Percentiles rank a stretch among this genome's conserved stretches.
Conservation (phyloP, 2,113 vertebrate genomes). For the Macrotis lagotis region DNA sequence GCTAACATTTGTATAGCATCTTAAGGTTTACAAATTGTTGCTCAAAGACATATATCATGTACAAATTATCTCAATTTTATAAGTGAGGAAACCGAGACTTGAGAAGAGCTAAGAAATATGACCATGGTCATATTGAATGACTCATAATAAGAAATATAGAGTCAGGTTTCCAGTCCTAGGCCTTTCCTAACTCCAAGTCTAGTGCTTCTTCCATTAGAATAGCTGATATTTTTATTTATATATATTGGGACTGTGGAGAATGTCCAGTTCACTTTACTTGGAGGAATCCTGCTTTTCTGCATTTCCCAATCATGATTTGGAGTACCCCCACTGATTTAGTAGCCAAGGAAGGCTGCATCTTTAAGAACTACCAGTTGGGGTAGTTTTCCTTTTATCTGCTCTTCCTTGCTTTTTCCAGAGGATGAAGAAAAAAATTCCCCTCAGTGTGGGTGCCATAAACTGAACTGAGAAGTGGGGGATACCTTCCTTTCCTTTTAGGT, state of each 20-base stretch:
- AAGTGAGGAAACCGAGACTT: too few relatives aligned
- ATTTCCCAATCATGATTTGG: not conserved
- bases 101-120: too few relatives aligned
- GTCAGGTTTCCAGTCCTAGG: not conserved
- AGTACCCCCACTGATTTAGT: not conserved
- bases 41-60: too few relatives aligned
- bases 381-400: not conserved
- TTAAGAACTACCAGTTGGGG: not conserved
- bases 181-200: not conserved
- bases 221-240: not conserved
- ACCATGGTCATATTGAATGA: not conserved
- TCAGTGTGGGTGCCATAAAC: too few relatives aligned
- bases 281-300: not conserved
- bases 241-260: too few relatives aligned
- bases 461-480: not conserved
- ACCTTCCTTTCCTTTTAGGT: not conserved
- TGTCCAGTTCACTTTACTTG: too few relatives aligned
- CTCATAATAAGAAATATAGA: not conserved
- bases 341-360: not conserved
- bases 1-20: too few relatives aligned
- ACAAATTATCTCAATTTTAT: too few relatives aligned
- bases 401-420: not conserved
- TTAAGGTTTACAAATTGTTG: too few relatives aligned
- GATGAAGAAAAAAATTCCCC: too few relatives aligned
- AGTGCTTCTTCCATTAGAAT: not conserved